Evolutionary conservation across 2,113 vertebrate species (phyloP).

Genomic region (Gyps fulvus): DNA sequence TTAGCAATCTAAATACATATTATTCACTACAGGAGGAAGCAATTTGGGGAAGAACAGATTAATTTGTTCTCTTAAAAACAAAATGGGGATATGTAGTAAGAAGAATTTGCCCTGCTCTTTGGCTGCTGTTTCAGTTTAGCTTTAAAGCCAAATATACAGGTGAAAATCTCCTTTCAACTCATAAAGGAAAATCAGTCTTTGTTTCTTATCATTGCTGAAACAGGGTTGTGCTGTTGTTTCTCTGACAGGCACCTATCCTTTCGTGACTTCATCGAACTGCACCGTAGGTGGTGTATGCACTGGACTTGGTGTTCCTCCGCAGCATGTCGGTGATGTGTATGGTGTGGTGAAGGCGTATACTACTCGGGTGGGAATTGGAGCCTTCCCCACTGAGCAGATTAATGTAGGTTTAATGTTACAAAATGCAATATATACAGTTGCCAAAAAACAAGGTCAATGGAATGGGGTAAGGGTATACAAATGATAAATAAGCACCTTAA

Average conservation of each 20-base stretch:
- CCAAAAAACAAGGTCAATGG: background rate
- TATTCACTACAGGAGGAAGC: background rate
- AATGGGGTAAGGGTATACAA: background rate
- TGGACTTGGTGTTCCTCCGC: conserved; percentile 90
- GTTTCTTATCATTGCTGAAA: background rate
- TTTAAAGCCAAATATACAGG: background rate
- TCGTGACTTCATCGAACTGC: conserved; percentile 98
- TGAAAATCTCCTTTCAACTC: background rate
- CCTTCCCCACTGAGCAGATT: conserved; percentile 95
- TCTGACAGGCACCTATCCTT: conserved; percentile 91
- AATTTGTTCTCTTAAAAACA: background rate
- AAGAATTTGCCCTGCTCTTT: background rate
- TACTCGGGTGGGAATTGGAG: conserved; percentile 94
- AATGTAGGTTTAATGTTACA: conserved; percentile 79
- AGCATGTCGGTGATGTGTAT: conserved; percentile 91
- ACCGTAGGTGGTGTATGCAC: conserved; percentile 94
- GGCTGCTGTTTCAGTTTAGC: background rate
- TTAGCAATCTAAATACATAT: background rate
- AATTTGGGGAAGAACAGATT: background rate
- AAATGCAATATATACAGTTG: fast-evolving
- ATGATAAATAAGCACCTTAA: background rate
- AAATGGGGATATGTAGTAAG: background rate
- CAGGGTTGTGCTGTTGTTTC: background rate
- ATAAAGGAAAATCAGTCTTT: background rate
- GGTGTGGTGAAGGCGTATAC: conserved; percentile 96